Evolutionary conservation across 2,797 vertebrate species (phyloP), one percentile per base, ranked within the genome.

Genomic region (Presbytis comata): DNA sequence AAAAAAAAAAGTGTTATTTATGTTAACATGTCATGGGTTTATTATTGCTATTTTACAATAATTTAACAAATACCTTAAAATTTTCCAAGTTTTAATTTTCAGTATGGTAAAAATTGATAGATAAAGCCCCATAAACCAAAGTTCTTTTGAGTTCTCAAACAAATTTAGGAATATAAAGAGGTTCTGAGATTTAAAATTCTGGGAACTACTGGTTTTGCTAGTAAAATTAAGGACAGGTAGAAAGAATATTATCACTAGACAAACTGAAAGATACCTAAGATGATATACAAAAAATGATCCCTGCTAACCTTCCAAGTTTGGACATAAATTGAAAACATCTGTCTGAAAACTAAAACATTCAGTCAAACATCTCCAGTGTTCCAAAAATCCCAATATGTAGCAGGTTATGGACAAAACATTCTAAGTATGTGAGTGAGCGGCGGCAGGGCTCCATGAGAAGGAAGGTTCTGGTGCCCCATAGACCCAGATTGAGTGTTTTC

Each of bases 311-410:
- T 82, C 36, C 41, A 91, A 89, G 81, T 95, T 78, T 53, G 17
- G 36, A 89, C 79, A 96, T 74, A 96, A 97, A 92, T 88, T 72
- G 26, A 78, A 33, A 82, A 80, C 50, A 75, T 87, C 76, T 90
- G 5, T 36, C 82, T 86, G 55, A 28, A 64, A 96, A 89, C 30
- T 46, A 74, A 85, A 81, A 84, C 33, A 76, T 83, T 93, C 41
- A 55, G 33, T 89, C n/a, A 80, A 75, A 81, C 67, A 92, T 89
- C 55, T 64, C 67, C 33, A 50, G n/a, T 74, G 28, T 44, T 95
- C n/a, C 61, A 82, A 19, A 88, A 86, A 94, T 16, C 24, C 26
- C 83, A 76, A 1, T 81, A 17, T 70, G 93, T 93, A 96, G 55
- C 24, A 70, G 21, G n/a, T 80, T 79, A 64, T 26, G 16, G 7